phyloP scores from a whole-genome alignment of 2,113 vertebrate species.

The Furnarius figulus region DNA sequence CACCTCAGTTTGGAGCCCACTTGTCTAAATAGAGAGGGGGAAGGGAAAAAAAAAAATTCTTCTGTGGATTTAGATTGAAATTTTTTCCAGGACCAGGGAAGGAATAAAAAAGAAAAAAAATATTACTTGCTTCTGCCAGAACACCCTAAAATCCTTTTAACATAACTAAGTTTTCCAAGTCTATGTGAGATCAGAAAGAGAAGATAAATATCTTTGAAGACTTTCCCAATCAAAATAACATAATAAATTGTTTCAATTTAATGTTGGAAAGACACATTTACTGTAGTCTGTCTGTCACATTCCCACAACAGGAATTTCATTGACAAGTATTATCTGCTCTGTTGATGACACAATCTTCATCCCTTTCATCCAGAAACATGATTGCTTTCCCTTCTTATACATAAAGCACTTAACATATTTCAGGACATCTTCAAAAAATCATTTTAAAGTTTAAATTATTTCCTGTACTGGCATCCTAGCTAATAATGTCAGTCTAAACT shows the following conservation, averaged over 20 bases:
- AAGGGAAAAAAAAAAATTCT: neutral
- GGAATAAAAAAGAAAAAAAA: too few species aligned
- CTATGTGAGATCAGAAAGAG: neutral
- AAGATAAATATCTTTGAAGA: neutral
- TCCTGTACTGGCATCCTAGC: neutral
- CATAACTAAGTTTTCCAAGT: neutral
- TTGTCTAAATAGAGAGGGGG: neutral
- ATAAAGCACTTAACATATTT: neutral
- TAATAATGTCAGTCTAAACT: neutral
- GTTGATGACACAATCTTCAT: neutral
- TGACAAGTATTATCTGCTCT: neutral
- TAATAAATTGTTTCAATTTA: neutral
- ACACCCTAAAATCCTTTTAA: neutral
- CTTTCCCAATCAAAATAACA: neutral
- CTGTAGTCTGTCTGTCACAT: neutral
- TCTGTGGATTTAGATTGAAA: neutral
- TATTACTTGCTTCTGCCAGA: neutral
- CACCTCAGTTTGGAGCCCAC: neutral
- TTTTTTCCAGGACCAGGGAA: fast-evolving
- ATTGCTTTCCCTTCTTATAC: neutral
- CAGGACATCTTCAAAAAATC: neutral
- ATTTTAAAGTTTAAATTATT: neutral
- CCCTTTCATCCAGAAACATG: neutral
- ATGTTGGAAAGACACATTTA: neutral
- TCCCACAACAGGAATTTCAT: neutral